A percentile compares a stretch with the other conserved stretches of the same genome.
These are phyloP conservation scores for Brachionichthys hirsutus DNA, from an alignment of 2,113 vertebrate genomes.

Conservation along the genomic window DNA sequence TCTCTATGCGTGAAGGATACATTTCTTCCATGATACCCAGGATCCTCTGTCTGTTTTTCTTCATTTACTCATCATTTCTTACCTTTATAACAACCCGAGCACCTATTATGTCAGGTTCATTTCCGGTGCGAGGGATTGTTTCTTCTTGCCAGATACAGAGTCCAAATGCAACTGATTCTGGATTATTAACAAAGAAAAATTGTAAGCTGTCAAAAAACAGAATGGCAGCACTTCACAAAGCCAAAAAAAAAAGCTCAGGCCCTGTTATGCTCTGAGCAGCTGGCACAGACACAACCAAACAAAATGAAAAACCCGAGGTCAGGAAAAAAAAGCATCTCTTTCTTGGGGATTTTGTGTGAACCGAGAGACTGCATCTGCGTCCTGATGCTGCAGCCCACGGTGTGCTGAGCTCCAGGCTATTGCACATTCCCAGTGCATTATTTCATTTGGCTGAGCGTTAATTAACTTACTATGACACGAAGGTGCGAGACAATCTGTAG, in stretches of 20 bases:
- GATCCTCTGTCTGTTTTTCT: constrained; percentile 3
- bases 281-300: constrained; percentile 40
- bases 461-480: constrained; percentile 62
- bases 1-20: not conserved
- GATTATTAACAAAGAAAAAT: constrained; percentile 30
- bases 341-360: constrained; percentile 19
- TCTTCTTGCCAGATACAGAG: constrained; percentile 13
- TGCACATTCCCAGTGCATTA: constrained; percentile 41
- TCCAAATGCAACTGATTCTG: constrained; percentile 25
- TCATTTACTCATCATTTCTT: not conserved
- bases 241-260: not conserved
- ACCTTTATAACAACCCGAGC: constrained; percentile 1
- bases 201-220: constrained; percentile 28
- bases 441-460: constrained; percentile 55
- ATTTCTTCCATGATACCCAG: not conserved
- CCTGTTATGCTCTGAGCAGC: constrained; percentile 20
- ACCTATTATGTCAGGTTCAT: constrained; percentile 9
- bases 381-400: constrained; percentile 18
- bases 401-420: constrained; percentile 25
- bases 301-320: constrained; percentile 40
- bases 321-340: constrained; percentile 26
- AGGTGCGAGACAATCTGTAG: constrained; percentile 51
- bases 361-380: constrained; percentile 3
- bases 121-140: constrained; percentile 7
- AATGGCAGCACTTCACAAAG: constrained; percentile 26